Percentiles rank a stretch among this genome's conserved stretches.
phyloP scores from a whole-genome alignment of 1,140 invertebrate species.

The Drosophila repletoides region DNA sequence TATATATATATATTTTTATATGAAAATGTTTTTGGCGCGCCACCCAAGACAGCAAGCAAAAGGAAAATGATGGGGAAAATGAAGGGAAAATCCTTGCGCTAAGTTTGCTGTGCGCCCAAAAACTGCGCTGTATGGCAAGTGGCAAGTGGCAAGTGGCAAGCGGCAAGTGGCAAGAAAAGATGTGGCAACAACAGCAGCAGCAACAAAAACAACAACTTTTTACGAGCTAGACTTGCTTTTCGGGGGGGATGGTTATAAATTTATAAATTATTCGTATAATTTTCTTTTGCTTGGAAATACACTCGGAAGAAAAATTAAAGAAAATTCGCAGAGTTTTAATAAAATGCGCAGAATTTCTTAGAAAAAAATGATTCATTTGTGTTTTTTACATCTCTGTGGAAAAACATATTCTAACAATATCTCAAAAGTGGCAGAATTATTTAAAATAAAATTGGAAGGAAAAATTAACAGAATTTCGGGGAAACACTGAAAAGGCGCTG shows the following conservation, averaged over 20 bases:
- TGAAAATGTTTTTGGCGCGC: slow-evolving; percentile 72
- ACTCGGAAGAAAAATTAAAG: too few species aligned
- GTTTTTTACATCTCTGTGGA: too few species aligned
- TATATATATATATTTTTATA: slow-evolving; percentile 53
- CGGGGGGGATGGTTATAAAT: slow-evolving; percentile 56
- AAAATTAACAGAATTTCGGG: too few species aligned
- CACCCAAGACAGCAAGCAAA: slow-evolving; percentile 30
- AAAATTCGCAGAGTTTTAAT: too few species aligned
- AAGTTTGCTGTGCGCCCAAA: slow-evolving; percentile 57
- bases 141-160: slow-evolving; percentile 11
- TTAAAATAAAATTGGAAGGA: too few species aligned
- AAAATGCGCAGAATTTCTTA: too few species aligned
- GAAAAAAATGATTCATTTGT: too few species aligned
- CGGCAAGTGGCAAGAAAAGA: slow-evolving; percentile 1
- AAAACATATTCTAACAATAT: too few species aligned
- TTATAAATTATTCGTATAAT: slow-evolving; percentile 81
- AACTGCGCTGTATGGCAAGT: slow-evolving; percentile 16
- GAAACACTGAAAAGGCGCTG: too few species aligned
- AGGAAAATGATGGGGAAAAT: neutral
- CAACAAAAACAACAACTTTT: slow-evolving; percentile 38
- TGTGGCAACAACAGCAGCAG: slow-evolving; percentile 3
- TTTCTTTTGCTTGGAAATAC: slow-evolving; percentile 46
- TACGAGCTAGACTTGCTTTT: slow-evolving; percentile 46
- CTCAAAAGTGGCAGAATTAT: too few species aligned
- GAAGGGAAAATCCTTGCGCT: too few species aligned